Conservation (phyloP, 2,113 vertebrate species). For the Physeter macrocephalus region DNA sequence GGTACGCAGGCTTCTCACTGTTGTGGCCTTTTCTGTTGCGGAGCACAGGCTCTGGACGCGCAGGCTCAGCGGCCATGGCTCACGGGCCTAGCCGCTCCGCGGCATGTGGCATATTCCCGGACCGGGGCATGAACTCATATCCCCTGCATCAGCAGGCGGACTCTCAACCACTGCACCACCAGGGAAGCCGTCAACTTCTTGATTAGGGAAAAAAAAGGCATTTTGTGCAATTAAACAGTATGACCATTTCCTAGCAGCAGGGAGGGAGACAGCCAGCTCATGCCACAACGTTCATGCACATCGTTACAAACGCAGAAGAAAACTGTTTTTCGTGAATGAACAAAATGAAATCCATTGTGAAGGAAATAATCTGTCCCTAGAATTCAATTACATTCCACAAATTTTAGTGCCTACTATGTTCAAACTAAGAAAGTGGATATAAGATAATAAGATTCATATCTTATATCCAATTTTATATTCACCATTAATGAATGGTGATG, state of each 20-base stretch:
- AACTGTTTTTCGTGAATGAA: neutral
- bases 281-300: neutral
- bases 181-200: slow-evolving; percentile 4
- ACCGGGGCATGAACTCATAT: too few relatives aligned
- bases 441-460: neutral
- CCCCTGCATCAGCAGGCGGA: too few relatives aligned
- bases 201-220: slow-evolving; percentile 44
- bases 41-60: too few relatives aligned
- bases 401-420: slow-evolving; percentile 36
- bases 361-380: slow-evolving; percentile 15
- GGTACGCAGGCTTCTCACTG: too few relatives aligned
- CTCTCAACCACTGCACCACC: too few relatives aligned
- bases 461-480: too few relatives aligned
- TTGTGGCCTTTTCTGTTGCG: too few relatives aligned
- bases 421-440: neutral
- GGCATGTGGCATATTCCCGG: too few relatives aligned
- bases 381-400: neutral
- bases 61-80: too few relatives aligned
- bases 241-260: neutral
- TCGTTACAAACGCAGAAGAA: neutral
- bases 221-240: slow-evolving; percentile 23
- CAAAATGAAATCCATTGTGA: neutral
- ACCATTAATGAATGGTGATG: neutral
- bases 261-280: neutral
- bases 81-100: too few relatives aligned